These are phyloP conservation scores for Chymomyza fuscimana DNA, from an alignment of 2,888 invertebrate genomes.

Conservation along the genomic window DNA sequence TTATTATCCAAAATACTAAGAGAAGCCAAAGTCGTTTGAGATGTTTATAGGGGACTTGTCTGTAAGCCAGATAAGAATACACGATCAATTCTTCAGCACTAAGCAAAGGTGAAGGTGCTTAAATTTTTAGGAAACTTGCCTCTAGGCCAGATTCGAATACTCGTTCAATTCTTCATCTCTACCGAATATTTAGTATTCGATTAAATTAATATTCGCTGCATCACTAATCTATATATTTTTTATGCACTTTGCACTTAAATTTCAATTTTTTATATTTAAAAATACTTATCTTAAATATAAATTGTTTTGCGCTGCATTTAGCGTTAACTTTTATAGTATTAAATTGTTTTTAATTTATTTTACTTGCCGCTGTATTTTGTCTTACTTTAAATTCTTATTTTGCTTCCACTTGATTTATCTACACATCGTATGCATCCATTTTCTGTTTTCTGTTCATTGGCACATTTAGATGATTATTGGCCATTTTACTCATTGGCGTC, in stretches of 20 bases:
- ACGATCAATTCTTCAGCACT: no score
- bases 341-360: background rate
- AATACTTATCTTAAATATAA: background rate
- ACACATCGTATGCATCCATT: constrained; percentile 83
- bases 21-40: no score
- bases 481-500: constrained; percentile 38
- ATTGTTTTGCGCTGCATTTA: constrained; percentile 2
- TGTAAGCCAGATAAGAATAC: no score
- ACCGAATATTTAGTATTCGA: constrained; percentile 11
- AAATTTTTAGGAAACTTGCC: no score
- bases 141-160: no score
- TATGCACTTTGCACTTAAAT: background rate
- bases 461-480: constrained; percentile 76
- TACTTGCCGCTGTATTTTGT: constrained; percentile 15
- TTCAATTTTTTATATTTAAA: background rate
- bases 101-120: no score
- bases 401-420: constrained; percentile 48
- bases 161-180: no score
- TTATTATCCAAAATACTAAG: no score
- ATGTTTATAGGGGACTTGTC: no score
- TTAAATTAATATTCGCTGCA: constrained; percentile 3
- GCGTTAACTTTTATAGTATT: background rate
- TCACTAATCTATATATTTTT: background rate
- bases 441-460: constrained; percentile 80
- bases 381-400: constrained; percentile 7